phyloP scores from a whole-genome alignment of 2,888 invertebrate species.

The Bibio marci region DNA sequence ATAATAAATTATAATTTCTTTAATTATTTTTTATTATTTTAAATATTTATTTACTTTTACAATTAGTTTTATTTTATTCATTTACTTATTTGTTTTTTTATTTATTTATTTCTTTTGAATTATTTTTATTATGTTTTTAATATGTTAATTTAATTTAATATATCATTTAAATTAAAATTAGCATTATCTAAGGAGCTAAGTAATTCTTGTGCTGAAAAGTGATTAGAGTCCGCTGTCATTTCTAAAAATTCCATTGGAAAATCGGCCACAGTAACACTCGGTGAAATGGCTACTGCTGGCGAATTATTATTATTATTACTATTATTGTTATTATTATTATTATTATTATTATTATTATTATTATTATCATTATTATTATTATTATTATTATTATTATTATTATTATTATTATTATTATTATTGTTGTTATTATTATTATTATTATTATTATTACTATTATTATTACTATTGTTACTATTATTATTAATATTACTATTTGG shows the following conservation, averaged over 20 bases:
- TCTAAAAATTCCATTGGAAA: constrained; percentile 76
- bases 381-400: constrained; percentile 1
- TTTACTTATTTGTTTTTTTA: too few relatives aligned
- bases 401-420: constrained; percentile 6
- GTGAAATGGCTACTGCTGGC: constrained; percentile 12
- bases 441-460: constrained; percentile 6
- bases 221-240: constrained; percentile 57
- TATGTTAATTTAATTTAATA: constrained; percentile 29
- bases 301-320: constrained; percentile 5
- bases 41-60: too few relatives aligned
- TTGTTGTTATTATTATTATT: background rate
- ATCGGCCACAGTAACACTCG: constrained; percentile 32
- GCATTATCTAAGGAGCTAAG: constrained; percentile 68
- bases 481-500: constrained; percentile 8
- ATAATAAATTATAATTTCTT: too few relatives aligned
- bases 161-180: constrained; percentile 49
- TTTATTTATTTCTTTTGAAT: too few relatives aligned
- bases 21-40: too few relatives aligned
- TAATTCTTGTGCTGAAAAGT: constrained; percentile 65
- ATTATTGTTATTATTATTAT: constrained; percentile 1
- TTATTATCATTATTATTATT: constrained; percentile 5
- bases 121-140: too few relatives aligned
- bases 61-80: too few relatives aligned
- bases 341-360: constrained; percentile 2
- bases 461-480: background rate